Evolutionary conservation across 2,888 invertebrate genomes (phyloP), one percentile per base, ranked within the genome.

Genomic region (Pyrochroa serraticornis): DNA sequence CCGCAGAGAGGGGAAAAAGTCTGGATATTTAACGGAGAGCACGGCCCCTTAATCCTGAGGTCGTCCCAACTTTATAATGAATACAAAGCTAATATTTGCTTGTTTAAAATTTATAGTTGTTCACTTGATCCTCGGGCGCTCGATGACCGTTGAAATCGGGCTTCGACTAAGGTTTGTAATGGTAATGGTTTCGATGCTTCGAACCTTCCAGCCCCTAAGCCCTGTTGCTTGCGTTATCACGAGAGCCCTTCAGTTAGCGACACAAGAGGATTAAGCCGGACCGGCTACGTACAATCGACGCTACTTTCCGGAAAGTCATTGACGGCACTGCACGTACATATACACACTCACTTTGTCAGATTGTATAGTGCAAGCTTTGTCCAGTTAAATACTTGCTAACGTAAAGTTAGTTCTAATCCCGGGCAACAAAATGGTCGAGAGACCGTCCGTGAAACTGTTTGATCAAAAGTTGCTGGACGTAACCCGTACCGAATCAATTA

Each of bases 261-360:
- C 67, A 67, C 66, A 65, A 68, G 67, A 64, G 67, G 68, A 68
- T 67, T 68, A 67, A 68, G 63, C 53, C 54, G 65, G 59, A 52
- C 62, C 56, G 60, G 49, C 58, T 22, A 22, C 5, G 37, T 39
- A 58, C 43, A 56, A 60, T 62, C 62, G 50, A 51, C 33, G 50
- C 52, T 47, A 58, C 60, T 55, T 55, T 58, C 48, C 46, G 49
- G 48, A 56, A 59, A 61, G 56, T 62, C 60, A 62, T 53, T 53
- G 53, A 53, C 53, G 30, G 46, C 37, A 41, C 33, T 53, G 53
- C 53, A 53, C 33, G 46, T 39, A 22, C 22, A 5, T 22, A n/a
- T n/a, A 22, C 22, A 22, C 22, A 22, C 37, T 37, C 39, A 42
- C 32, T 53, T 53, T 53, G 53, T 38, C 7, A 32, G 46, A 53